A percentile compares a stretch with the other conserved stretches of the same genome.
These are phyloP conservation scores for Kuschelorhynchus macadamiae DNA, from an alignment of 2,888 invertebrate species.

Conservation along the genomic window DNA sequence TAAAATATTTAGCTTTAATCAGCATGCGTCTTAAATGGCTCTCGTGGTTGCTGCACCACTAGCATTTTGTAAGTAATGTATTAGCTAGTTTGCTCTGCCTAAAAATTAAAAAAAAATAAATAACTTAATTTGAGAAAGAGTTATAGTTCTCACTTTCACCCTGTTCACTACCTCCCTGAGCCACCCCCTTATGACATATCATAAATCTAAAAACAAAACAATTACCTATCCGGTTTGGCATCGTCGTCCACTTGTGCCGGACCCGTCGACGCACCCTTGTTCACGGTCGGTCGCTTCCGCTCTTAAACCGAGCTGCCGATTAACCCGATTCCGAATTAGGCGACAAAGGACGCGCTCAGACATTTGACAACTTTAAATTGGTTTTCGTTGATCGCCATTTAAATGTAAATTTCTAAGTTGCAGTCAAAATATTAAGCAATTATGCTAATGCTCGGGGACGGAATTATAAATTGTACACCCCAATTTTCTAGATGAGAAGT, in stretches of 20 bases:
- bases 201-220: slow-evolving; percentile 20
- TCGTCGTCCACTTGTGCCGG: slow-evolving; percentile 6
- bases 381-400: slow-evolving; percentile 69
- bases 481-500: slow-evolving; percentile 36
- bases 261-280: slow-evolving; percentile 17
- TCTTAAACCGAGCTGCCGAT: slow-evolving; percentile 41
- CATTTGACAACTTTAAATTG: slow-evolving; percentile 70
- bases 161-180: no score
- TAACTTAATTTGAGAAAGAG: no score
- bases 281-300: slow-evolving; percentile 27
- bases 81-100: no score
- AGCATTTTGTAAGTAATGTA: no score
- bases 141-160: no score
- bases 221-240: no score
- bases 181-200: neutral
- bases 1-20: no score
- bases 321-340: slow-evolving; percentile 67
- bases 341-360: slow-evolving; percentile 69
- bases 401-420: slow-evolving; percentile 69
- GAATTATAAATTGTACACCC: slow-evolving; percentile 51
- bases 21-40: no score
- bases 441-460: slow-evolving; percentile 56
- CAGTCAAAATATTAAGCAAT: slow-evolving; percentile 70
- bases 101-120: no score
- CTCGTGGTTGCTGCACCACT: no score